Evolutionary conservation across 2,113 vertebrate genomes (phyloP), one percentile per base, ranked within the genome.

Genomic region (Brachyistius frenatus): DNA sequence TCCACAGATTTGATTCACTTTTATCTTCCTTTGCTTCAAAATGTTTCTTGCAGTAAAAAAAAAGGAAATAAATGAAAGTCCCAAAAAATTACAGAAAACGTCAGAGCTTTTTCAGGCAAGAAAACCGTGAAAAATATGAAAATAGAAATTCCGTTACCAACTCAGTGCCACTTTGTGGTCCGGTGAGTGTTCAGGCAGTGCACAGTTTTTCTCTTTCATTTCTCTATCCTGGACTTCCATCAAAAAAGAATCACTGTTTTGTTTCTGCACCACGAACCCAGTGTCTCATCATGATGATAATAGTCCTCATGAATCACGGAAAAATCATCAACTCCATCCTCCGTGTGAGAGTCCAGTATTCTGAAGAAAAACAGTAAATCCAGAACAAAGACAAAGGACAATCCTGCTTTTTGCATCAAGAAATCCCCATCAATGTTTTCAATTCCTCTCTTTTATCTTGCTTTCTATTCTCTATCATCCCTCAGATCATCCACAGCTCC

Each of bases 141-240:
- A 78, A 78, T 39, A 68, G 5, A 89, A 86, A 83, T 86, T 69
- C 65, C 61, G 84, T 83, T 58, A 84, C 54, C 71, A 63, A 81
- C 74, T 87, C 82, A 77, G 68, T 33, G 75, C 64, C 78, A 80
- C 70, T 63, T 69, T 66, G 80, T 66, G 74, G 80, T 90, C 49
- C 78, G 47, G 75, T 76, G 47, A 75, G 76, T 69, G 69, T 90
- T 81, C 75, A 80, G 46, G 64, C 71, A 64, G 61, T 65, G 23
- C 23, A 23, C 23, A 23, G 23, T 80, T 85, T 82, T 62, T 77
- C 66, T 68, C 76, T 73, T 79, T 70, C 73, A 23, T 23, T 23
- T 23, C 80, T 74, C 80, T 83, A 49, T 90, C 81, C 78, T 75
- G 69, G 65, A 78, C 80, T 91, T 88, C 84, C 84, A 87, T 92